A percentile compares a stretch with the other conserved stretches of the same genome.
Conservation (phyloP, 35 echinoderm and acorn worm species). For the Amphiura filiformis region DNA sequence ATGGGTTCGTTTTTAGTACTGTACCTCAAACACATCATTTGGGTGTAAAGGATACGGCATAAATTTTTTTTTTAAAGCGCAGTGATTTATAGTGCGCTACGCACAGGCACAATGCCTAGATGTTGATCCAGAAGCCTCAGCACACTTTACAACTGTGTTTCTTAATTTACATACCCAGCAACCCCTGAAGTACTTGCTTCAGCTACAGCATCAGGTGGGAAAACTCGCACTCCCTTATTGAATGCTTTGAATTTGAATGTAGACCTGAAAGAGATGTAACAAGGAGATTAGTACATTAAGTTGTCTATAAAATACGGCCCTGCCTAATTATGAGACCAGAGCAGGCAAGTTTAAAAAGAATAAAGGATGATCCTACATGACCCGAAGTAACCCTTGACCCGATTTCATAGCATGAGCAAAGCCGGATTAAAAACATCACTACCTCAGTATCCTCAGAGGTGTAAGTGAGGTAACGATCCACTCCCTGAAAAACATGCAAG, state of each 20-base stretch:
- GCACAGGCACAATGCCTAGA: too few species aligned
- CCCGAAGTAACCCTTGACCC: too few species aligned
- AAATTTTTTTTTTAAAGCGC: too few species aligned
- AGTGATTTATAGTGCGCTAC: too few species aligned
- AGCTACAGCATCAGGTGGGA: constrained; percentile 56
- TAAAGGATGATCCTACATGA: too few species aligned
- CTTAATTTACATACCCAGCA: background rate
- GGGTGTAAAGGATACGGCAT: too few species aligned
- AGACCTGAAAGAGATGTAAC: constrained; percentile 29
- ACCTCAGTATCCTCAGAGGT: too few species aligned
- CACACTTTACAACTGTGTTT: background rate
- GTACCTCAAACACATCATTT: background rate
- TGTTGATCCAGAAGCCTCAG: too few species aligned
- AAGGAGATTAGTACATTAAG: background rate
- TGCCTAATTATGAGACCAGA: background rate
- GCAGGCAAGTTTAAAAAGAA: background rate
- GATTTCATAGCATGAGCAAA: too few species aligned
- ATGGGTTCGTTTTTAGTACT: background rate
- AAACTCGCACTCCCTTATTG: constrained; percentile 86
- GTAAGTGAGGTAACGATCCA: too few species aligned
- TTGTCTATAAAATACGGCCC: background rate
- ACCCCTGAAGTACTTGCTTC: constrained; percentile 22
- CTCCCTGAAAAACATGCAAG: too few species aligned
- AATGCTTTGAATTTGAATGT: constrained; percentile 89
- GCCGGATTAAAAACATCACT: too few species aligned